Evolutionary conservation across 2,797 vertebrate genomes (phyloP), one percentile per base, ranked within the genome.

Genomic region (Glyptemys insculpta): DNA sequence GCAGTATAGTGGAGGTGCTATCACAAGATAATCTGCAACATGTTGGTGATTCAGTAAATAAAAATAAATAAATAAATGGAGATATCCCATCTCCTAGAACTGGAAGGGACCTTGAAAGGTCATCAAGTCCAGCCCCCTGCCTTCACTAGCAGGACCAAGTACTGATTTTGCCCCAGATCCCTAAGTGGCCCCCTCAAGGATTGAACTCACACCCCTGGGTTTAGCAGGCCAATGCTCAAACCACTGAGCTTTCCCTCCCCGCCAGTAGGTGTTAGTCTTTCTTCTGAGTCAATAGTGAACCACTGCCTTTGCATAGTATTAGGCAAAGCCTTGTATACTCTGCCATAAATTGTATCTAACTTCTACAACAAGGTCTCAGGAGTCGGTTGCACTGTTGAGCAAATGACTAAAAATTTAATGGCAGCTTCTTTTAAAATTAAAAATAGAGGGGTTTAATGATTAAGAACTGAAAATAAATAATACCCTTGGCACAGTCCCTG

Each of bases 391-490:
- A 80, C 81, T 37, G 79, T n/a, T 37, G 16, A 68, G 62, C 59
- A 34, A 34, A 34, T 68, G 62, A 62, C 34, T 4, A 0, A 29
- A 3, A 95, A 83, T 94, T 72, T n/a, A 83, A 65, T 86, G 78
- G 81, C 53, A 87, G 49, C 56, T 88, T 93, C 72, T 68, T 68
- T 68, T 19, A 79, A 21, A 2, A 68, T 0, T 5, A 76, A 90
- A 56, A 9, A 34, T 0, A 5, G 31, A 82, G 85, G 29, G 12
- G 9, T 90, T 95, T 49, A 59, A 86, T 59, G n/a, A 79, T 23
- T 11, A 85, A 84, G 53, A 85, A 41, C 37, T 86, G 92, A 88
- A 96, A 94, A 56, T 14, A 83, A 89, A 62, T 23, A 44, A 11
- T 10, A 11, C 31, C 12, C 65, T 68, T 86, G 74, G 72, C 3